These are phyloP conservation scores for Sphyrna mokarran DNA, from an alignment of 2,113 vertebrate genomes.

Conservation along the genomic window DNA sequence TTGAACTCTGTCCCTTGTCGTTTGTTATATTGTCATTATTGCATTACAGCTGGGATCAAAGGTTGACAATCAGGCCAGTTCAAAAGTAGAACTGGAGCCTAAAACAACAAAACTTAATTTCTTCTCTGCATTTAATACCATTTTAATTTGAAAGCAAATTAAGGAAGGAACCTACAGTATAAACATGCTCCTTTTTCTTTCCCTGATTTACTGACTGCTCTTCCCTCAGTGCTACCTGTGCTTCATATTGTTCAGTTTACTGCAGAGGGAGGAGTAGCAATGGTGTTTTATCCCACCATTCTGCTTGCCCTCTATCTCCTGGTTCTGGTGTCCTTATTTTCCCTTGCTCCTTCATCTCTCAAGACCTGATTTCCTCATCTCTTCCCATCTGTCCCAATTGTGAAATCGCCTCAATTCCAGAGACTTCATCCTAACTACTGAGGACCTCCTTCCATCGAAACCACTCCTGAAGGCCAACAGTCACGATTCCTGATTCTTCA, in stretches of 20 bases:
- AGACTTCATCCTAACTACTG: neutral
- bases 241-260: neutral
- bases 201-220: neutral
- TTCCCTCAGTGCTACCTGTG: neutral
- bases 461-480: neutral
- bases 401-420: neutral
- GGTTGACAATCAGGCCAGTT: neutral
- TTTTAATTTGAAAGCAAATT: neutral
- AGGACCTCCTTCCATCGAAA: neutral
- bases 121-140: neutral
- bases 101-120: neutral
- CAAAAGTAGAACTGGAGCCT: neutral
- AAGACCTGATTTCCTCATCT: neutral
- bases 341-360: neutral
- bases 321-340: neutral
- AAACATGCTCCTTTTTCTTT: neutral
- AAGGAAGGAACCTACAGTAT: neutral
- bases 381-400: neutral
- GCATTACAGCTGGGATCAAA: neutral
- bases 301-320: neutral
- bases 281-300: no score
- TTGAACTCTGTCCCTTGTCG: neutral
- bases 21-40: neutral
- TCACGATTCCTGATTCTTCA: no score
- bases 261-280: neutral